Evolutionary conservation across 92 coral and sea anemone genomes (phyloP), one percentile per base, ranked within the genome.

Genomic region (Virgularia gustaviana): DNA sequence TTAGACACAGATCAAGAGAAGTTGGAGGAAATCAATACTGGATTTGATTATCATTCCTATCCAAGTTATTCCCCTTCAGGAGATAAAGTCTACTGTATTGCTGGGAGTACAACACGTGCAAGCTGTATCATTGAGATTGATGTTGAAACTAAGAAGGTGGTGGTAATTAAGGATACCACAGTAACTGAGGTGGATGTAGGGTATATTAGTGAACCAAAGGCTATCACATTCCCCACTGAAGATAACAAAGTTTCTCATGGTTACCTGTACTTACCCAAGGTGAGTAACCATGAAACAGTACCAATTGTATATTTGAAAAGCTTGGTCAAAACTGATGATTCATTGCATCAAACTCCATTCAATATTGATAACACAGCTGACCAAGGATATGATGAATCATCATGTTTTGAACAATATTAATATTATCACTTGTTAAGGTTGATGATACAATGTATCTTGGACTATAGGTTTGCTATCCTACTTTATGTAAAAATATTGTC

Each of bases 211-310:
- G 49, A 65, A 36, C 98, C 98, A 12, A 75, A 45, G 42, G 81
- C 87, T 53, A 65, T 82, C 44, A 56, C 85, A 2, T 92, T 83
- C 78, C 86, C 85, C 18, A 89, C 98, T 30, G 80, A 87, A 1
- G 86, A 82, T 53, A 83, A 70, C 19, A 83, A 70, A 39, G 75
- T 77, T 25, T 71, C 94, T 16, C 78, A 92, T 77, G 98, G 91
- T 19, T 89, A 81, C 70, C 81, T 81, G 57, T 92, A 92, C 33
- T 85, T 88, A 19, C 98, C 98, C 2, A 76, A 84, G 92, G 98
- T 89, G 63, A 37, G 79, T 51, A 51, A 41, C 20, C n/a, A n/a
- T n/a, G n/a, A n/a, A n/a, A n/a, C n/a, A n/a, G n/a, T n/a, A n/a
- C n/a, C n/a, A n/a, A n/a, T n/a, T n/a, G n/a, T n/a, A n/a, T n/a